A percentile compares a stretch with the other conserved stretches of the same genome.
Conservation (phyloP, 2,113 vertebrate species). For the Lepisosteus osseus region DNA sequence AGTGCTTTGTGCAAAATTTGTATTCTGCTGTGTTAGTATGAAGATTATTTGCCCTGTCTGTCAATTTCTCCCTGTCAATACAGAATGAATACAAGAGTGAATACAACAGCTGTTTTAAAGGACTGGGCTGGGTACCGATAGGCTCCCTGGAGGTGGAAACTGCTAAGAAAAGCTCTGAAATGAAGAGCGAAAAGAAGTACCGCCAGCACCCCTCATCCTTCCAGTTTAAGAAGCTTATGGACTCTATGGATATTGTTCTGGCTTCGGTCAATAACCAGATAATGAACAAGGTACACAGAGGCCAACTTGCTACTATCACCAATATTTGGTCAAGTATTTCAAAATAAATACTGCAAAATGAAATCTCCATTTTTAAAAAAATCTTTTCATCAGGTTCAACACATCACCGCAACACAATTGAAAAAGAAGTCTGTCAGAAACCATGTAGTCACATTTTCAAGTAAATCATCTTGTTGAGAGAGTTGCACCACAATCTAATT, state of each 20-base stretch:
- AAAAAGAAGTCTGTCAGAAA: no score
- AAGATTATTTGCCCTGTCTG: background rate
- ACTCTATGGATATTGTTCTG: conserved; percentile 87
- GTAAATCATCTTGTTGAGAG: no score
- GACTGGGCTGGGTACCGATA: conserved; percentile 86
- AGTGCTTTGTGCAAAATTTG: no score
- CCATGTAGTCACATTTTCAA: no score
- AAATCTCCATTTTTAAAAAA: no score
- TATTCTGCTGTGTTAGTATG: background rate
- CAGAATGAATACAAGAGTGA: conserved; percentile 83
- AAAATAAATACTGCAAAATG: no score
- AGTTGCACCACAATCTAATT: no score
- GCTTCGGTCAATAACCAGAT: conserved; percentile 85
- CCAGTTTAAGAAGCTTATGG: conserved; percentile 81
- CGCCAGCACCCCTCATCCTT: conserved; percentile 82
- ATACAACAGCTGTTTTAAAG: conserved; percentile 80
- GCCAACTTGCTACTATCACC: background rate
- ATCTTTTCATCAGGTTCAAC: no score
- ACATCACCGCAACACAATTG: no score
- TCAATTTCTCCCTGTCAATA: background rate
- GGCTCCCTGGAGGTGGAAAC: conserved; percentile 86
- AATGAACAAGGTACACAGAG: conserved; percentile 82
- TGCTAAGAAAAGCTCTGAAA: conserved; percentile 79
- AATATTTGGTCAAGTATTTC: no score
- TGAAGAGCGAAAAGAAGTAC: conserved; percentile 85